A percentile compares a stretch with the other conserved stretches of the same genome.
Conservation (phyloP, 2,113 vertebrate genomes). For the Arothron firmamentum region DNA sequence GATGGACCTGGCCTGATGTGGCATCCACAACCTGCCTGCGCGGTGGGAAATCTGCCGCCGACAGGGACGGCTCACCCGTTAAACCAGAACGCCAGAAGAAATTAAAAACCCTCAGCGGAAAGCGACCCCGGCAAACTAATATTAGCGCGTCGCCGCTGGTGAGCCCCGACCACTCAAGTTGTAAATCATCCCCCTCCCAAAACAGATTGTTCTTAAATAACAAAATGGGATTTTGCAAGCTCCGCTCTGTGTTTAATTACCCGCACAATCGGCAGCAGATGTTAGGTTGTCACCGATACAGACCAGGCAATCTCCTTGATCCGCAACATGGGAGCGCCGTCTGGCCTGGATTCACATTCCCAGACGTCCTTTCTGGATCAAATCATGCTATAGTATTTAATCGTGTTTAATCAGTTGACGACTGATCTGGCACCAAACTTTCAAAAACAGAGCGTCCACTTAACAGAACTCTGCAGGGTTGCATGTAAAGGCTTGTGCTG, state of each 20-base stretch:
- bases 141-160: constrained; percentile 24
- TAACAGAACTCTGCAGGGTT: neutral
- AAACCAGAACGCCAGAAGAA: constrained; percentile 27
- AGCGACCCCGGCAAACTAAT: constrained; percentile 21
- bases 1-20: constrained; percentile 7
- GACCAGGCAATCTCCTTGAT: constrained; percentile 11
- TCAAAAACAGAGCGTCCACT: constrained; percentile 6
- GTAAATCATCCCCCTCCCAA: constrained; percentile 42
- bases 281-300: constrained; percentile 23
- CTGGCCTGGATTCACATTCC: constrained; percentile 17
- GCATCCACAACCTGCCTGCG: neutral
- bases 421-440: neutral
- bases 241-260: constrained; percentile 55
- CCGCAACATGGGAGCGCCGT: neutral
- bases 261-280: constrained; percentile 50
- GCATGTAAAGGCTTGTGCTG: constrained; percentile 1
- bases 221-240: constrained; percentile 28
- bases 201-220: constrained; percentile 36
- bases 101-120: constrained; percentile 31
- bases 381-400: constrained; percentile 1
- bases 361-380: neutral
- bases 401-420: neutral
- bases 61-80: constrained; percentile 11
- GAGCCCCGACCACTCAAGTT: constrained; percentile 18
- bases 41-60: constrained; percentile 26